These are phyloP conservation scores for Liparis tanakae DNA, from an alignment of 2,797 vertebrate genomes.

Conservation along the genomic window DNA sequence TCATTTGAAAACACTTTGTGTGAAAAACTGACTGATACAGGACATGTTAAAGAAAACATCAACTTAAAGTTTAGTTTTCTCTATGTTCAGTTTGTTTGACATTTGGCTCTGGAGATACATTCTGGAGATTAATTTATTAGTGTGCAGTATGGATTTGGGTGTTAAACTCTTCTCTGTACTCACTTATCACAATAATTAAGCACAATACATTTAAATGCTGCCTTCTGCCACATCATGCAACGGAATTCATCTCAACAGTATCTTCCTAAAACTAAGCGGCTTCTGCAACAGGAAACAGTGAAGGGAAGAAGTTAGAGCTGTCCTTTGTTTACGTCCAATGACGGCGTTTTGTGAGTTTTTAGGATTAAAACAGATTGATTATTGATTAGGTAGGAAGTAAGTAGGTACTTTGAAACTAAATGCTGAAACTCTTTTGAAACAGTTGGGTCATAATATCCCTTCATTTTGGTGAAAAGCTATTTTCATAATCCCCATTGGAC, in stretches of 20 bases:
- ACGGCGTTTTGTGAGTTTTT: neutral
- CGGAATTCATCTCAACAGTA: neutral
- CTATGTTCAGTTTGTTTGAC: conserved; percentile 4
- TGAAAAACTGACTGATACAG: neutral
- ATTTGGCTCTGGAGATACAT: neutral
- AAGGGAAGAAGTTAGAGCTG: neutral
- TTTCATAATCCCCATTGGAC: conserved; percentile 33
- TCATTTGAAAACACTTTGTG: neutral
- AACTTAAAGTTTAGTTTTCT: neutral
- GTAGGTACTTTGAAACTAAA: neutral
- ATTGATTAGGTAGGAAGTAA: neutral
- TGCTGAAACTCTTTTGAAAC: neutral
- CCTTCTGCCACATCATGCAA: neutral
- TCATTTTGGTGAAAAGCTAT: conserved; percentile 7
- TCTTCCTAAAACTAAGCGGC: conserved; percentile 7
- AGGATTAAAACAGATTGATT: neutral
- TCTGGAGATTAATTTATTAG: neutral
- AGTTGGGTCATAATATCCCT: conserved; percentile 3
- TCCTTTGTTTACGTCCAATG: neutral
- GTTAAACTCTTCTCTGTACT: neutral
- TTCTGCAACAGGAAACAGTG: neutral
- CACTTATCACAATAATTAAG: neutral
- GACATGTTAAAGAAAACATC: neutral
- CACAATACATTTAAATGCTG: neutral
- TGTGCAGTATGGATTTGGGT: neutral